Conservation (phyloP, 1,140 invertebrate genomes). For the Uloborus diversus region DNA sequence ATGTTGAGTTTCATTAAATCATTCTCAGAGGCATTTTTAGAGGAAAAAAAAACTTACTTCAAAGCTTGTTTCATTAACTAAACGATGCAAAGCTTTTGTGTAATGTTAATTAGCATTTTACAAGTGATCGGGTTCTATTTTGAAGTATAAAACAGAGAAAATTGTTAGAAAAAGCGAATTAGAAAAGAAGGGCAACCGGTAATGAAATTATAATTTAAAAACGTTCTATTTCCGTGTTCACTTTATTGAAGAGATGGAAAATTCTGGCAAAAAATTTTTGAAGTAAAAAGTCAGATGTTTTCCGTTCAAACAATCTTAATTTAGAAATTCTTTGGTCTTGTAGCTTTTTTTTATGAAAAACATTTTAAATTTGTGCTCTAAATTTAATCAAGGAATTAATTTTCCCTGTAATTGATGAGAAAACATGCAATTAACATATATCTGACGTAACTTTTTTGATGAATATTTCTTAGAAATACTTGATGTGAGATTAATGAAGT, state of each 20-base stretch:
- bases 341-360: not conserved
- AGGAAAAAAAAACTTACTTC: not conserved
- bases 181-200: not conserved
- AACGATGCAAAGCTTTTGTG: not conserved
- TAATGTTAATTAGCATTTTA: constrained; percentile 21
- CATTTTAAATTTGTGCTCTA: no score
- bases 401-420: no score
- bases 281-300: not conserved
- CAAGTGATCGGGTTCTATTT: not conserved
- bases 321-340: not conserved
- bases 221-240: not conserved
- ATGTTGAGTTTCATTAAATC: not conserved
- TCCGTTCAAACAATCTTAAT: not conserved
- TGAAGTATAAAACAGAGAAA: not conserved
- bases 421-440: no score
- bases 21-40: not conserved
- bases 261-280: constrained; percentile 8
- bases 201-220: constrained; percentile 25
- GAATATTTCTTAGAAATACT: no score
- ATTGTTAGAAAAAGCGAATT: not conserved
- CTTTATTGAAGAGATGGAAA: not conserved
- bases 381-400: no score
- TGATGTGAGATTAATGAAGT: no score
- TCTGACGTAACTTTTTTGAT: no score
- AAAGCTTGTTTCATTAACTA: not conserved